Conservation (phyloP, 1,140 invertebrate species). For the Trichogramma pretiosum region DNA sequence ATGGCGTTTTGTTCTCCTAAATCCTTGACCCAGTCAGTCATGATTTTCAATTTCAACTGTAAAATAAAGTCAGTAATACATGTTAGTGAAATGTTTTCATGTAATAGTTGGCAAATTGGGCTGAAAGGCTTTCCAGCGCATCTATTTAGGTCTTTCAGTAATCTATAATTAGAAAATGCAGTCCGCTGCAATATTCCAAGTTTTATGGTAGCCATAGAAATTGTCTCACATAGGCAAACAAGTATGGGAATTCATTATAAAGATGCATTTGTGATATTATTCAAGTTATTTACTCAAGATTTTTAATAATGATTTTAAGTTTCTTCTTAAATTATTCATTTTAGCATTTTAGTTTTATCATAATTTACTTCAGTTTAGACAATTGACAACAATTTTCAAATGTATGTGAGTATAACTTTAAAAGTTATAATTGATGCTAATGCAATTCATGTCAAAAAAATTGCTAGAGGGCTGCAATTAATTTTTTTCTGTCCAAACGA, state of each 20-base stretch:
- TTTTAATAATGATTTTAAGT: no score
- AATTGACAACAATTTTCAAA: not conserved
- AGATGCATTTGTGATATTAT: no score
- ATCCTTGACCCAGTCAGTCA: conserved; percentile 49
- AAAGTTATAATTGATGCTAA: not conserved
- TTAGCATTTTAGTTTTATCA: not conserved
- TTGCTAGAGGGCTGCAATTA: no score
- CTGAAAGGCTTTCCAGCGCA: conserved; percentile 1
- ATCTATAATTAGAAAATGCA: conserved; percentile 13
- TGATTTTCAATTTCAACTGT: conserved; percentile 47
- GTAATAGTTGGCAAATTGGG: conserved; percentile 2
- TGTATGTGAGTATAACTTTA: not conserved
- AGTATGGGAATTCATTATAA: conserved; percentile 1
- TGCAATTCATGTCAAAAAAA: not conserved
- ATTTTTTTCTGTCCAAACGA: no score
- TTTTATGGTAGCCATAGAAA: conserved; percentile 10
- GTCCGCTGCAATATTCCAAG: conserved; percentile 3
- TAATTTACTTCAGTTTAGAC: no score
- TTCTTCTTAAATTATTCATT: not conserved
- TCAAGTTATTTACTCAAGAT: no score
- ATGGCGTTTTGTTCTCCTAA: conserved; percentile 49
- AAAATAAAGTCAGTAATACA: conserved; percentile 16
- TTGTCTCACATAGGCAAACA: not conserved
- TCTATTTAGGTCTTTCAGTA: conserved; percentile 12
- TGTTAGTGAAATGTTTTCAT: not conserved